Conservation (phyloP, 2,888 invertebrate species). For the Iphiclides podalirius region DNA sequence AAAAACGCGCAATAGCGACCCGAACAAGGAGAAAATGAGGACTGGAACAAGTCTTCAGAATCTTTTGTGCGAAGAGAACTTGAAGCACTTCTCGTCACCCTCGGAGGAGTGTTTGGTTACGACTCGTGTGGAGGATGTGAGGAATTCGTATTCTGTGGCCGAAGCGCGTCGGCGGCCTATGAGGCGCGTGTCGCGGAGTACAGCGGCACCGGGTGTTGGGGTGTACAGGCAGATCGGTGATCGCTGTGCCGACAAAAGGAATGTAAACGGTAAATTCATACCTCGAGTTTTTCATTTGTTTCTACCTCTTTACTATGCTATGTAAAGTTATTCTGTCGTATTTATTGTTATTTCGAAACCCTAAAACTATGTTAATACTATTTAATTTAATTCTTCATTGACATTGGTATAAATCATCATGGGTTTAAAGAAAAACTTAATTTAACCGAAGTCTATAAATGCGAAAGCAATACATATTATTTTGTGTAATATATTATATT, state of each 20-base stretch:
- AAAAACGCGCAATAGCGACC: conserved; percentile 42
- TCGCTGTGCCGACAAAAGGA: conserved; percentile 45
- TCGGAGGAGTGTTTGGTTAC: conserved; percentile 41
- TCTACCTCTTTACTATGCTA: too few species aligned
- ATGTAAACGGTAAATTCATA: conserved; percentile 43
- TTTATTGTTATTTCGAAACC: too few species aligned
- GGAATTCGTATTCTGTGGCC: conserved; percentile 63
- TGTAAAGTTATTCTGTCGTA: conserved; percentile 10
- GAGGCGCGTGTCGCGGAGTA: conserved; percentile 48
- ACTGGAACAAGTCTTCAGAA: conserved; percentile 67
- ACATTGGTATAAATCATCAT: too few species aligned
- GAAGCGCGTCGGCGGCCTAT: conserved; percentile 53
- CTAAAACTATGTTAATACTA: too few species aligned
- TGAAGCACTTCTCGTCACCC: conserved; percentile 61
- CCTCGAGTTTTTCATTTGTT: too few species aligned
- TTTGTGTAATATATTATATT: too few species aligned
- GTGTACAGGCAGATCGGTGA: conserved; percentile 64
- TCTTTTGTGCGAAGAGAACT: conserved; percentile 55
- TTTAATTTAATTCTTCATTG: too few species aligned
- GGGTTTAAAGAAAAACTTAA: too few species aligned
- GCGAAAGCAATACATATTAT: too few species aligned
- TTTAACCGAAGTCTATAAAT: too few species aligned
- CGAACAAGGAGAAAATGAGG: conserved; percentile 46
- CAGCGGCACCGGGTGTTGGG: conserved; percentile 63
- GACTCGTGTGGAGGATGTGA: conserved; percentile 47